Evolutionary conservation across 1,140 invertebrate species (phyloP).

Genomic region (Drosophila oshimai): DNA sequence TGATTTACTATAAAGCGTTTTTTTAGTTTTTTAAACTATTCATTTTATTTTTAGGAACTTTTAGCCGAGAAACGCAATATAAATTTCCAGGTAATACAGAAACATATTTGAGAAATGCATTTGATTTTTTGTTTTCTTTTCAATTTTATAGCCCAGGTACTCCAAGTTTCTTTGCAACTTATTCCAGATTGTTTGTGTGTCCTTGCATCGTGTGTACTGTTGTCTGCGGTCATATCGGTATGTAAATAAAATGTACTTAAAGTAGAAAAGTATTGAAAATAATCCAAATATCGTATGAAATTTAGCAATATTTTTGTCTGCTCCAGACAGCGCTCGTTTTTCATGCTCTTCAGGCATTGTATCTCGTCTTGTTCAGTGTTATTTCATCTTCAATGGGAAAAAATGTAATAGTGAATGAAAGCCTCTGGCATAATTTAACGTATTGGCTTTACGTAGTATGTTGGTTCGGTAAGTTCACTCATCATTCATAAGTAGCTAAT

Average conservation of each 20-base stretch:
- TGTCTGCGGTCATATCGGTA: constrained; percentile 11
- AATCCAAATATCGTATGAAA: background rate
- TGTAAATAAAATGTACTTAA: too few species aligned
- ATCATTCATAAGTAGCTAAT: too few species aligned
- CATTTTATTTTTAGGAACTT: background rate
- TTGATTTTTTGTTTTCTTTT: background rate
- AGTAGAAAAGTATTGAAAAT: too few species aligned
- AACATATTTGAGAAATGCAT: background rate
- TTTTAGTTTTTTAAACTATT: background rate
- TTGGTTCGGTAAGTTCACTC: background rate
- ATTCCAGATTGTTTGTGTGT: constrained; percentile 1
- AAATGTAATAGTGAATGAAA: constrained; percentile 17
- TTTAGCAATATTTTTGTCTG: background rate
- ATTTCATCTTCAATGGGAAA: background rate
- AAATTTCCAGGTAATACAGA: constrained; percentile 4
- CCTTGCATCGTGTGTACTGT: background rate
- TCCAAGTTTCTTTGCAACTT: constrained; percentile 2
- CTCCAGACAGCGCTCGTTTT: background rate
- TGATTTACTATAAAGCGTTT: too few species aligned
- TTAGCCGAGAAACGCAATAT: background rate
- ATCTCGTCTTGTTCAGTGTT: background rate
- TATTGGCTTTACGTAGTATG: constrained; percentile 4
- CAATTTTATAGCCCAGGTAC: background rate
- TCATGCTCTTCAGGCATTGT: background rate
- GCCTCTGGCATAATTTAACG: background rate